These are phyloP conservation scores for Distichodus sexfasciatus DNA, from an alignment of 2,797 vertebrate genomes.

Conservation along the genomic window DNA sequence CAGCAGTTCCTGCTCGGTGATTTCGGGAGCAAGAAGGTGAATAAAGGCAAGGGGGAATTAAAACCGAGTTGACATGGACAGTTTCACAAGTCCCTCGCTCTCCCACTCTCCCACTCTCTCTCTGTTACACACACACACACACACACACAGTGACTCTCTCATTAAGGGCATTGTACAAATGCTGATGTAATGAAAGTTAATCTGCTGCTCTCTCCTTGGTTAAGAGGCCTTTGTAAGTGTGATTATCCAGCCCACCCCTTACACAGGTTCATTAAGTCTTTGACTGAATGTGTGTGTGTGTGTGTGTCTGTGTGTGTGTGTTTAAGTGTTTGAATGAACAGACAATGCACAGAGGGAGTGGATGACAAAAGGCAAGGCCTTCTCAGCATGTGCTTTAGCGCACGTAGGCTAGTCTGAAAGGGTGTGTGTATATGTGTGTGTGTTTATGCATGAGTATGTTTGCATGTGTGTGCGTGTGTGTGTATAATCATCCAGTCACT, in stretches of 20 bases:
- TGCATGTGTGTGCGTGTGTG: slow-evolving; percentile 5
- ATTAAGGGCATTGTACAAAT: slow-evolving; percentile 76
- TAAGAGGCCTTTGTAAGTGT: slow-evolving; percentile 72
- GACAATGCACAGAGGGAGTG: slow-evolving; percentile 63
- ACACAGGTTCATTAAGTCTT: slow-evolving; percentile 81
- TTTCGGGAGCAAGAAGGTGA: neutral
- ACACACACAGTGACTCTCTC: slow-evolving; percentile 64
- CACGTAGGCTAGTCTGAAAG: slow-evolving; percentile 65
- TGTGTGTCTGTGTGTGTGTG: slow-evolving; percentile 49
- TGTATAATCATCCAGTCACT: neutral
- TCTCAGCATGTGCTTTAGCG: slow-evolving; percentile 67
- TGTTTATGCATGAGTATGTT: slow-evolving; percentile 11
- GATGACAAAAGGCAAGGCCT: slow-evolving; percentile 63
- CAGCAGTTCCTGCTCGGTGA: neutral
- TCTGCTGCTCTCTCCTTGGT: slow-evolving; percentile 76
- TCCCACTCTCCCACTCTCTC: slow-evolving; percentile 18
- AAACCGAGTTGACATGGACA: slow-evolving; percentile 30
- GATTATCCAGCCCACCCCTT: slow-evolving; percentile 71
- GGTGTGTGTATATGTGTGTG: slow-evolving; percentile 41
- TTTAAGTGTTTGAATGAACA: slow-evolving; percentile 56
- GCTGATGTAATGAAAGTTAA: slow-evolving; percentile 83
- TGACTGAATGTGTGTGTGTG: slow-evolving; percentile 58
- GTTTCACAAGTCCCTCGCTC: slow-evolving; percentile 27
- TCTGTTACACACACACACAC: slow-evolving; percentile 31
- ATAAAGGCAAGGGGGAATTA: slow-evolving; percentile 42